Percentiles rank a stretch among this genome's conserved stretches.
Conservation (phyloP, 2,888 invertebrate species). For the Eurytoma adleriae region DNA sequence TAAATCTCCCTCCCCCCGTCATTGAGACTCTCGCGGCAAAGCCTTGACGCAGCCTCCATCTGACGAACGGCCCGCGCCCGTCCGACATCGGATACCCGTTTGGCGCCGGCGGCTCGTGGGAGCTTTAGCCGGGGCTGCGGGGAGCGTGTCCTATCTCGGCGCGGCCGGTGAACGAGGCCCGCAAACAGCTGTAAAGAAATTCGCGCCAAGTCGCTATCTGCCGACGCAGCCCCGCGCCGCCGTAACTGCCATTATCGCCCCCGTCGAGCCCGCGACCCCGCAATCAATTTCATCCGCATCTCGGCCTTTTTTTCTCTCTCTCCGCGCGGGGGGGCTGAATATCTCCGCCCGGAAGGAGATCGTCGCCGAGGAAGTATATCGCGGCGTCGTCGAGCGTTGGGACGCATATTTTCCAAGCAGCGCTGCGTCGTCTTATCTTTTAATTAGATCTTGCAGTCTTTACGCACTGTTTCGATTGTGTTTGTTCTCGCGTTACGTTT, state of each 20-base stretch:
- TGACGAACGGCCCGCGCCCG: neutral
- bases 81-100: slow-evolving; percentile 30
- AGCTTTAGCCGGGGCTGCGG: slow-evolving; percentile 19
- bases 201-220: slow-evolving; percentile 41
- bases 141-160: slow-evolving; percentile 49
- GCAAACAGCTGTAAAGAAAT: slow-evolving; percentile 56
- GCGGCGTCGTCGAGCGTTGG: neutral
- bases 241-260: slow-evolving; percentile 41
- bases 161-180: slow-evolving; percentile 16
- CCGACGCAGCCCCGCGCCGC: slow-evolving; percentile 3
- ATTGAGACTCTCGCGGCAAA: too few species aligned
- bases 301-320: slow-evolving; percentile 6
- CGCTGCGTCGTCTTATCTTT: slow-evolving; percentile 24
- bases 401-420: slow-evolving; percentile 15
- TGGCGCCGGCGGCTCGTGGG: neutral
- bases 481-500: neutral
- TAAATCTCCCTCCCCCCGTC: slow-evolving; percentile 32
- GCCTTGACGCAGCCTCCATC: too few species aligned
- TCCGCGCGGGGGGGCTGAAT: neutral
- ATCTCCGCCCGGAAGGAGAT: neutral
- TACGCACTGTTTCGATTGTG: slow-evolving; percentile 4
- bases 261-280: slow-evolving; percentile 7
- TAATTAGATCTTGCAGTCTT: slow-evolving; percentile 40
- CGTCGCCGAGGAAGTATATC: neutral
- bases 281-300: slow-evolving; percentile 43